These are phyloP conservation scores for Synanthedon andrenaeformis DNA, from an alignment of 2,888 invertebrate species.

Conservation along the genomic window DNA sequence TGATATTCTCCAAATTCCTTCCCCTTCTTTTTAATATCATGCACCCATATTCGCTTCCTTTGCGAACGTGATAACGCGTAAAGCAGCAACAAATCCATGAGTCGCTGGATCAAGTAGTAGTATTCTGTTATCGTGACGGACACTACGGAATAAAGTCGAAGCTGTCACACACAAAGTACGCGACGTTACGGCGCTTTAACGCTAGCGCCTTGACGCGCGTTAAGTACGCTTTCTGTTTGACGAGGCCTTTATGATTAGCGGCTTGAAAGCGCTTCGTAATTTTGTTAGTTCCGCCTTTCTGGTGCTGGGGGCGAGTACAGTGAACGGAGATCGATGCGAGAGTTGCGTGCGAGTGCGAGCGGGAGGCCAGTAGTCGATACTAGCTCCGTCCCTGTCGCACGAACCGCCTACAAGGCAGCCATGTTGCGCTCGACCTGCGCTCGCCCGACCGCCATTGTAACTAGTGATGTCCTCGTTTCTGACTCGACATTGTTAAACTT, in stretches of 20 bases:
- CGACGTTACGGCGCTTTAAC: too few species aligned
- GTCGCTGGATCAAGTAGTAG: too few species aligned
- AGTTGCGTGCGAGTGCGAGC: conserved; percentile 57
- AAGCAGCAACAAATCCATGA: too few species aligned
- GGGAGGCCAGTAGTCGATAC: conserved; percentile 36
- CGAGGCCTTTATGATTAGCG: conserved; percentile 72
- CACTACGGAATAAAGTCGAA: too few species aligned
- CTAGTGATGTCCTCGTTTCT: conserved; percentile 55
- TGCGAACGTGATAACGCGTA: too few species aligned
- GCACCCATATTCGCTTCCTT: too few species aligned
- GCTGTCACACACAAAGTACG: too few species aligned
- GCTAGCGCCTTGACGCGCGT: too few species aligned
- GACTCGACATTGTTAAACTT: conserved; percentile 32
- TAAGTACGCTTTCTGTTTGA: too few species aligned
- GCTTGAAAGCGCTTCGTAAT: conserved; percentile 71
- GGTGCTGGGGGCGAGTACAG: conserved; percentile 68
- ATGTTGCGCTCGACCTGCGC: conserved; percentile 71
- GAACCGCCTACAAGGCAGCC: conserved; percentile 70
- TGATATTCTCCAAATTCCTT: too few species aligned
- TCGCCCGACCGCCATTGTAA: conserved; percentile 70
- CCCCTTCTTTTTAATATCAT: too few species aligned
- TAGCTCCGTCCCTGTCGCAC: conserved; percentile 51
- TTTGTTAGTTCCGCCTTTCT: conserved; percentile 72
- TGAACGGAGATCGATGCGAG: conserved; percentile 69
- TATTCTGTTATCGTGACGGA: too few species aligned